Conservation (phyloP, 2,888 invertebrate genomes). For the Apoda limacodes region DNA sequence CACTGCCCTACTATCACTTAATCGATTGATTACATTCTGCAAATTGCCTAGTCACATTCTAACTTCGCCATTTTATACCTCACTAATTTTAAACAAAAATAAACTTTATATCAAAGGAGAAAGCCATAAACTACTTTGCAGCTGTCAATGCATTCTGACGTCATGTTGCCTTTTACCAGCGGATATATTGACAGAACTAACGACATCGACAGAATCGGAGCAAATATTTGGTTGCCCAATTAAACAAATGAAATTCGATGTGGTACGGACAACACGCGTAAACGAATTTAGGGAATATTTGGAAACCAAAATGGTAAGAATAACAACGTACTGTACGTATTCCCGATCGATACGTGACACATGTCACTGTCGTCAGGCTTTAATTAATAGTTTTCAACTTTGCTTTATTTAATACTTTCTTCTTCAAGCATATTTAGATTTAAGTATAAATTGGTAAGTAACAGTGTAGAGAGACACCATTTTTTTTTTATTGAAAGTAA, state of each 20-base stretch:
- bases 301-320: too few species aligned
- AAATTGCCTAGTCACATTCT: conserved; percentile 17
- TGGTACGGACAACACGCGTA: conserved; percentile 29
- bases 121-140: conserved; percentile 29
- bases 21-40: conserved; percentile 20
- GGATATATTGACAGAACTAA: conserved; percentile 59
- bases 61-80: conserved; percentile 10
- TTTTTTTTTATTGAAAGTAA: too few species aligned
- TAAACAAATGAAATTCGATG: conserved; percentile 54
- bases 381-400: too few species aligned
- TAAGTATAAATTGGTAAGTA: too few species aligned
- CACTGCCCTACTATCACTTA: too few species aligned
- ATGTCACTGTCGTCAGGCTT: too few species aligned
- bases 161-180: conserved; percentile 47
- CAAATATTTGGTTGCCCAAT: conserved; percentile 59
- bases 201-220: conserved; percentile 42
- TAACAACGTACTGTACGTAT: too few species aligned
- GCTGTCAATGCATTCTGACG: too few species aligned
- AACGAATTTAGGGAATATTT: conserved; percentile 27
- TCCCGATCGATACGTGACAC: too few species aligned
- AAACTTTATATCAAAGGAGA: conserved; percentile 21
- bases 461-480: too few species aligned
- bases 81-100: conserved; percentile 15
- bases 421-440: too few species aligned
- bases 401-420: too few species aligned